Percentiles rank a stretch among this genome's conserved stretches.
These are phyloP conservation scores for Gastrophryne carolinensis DNA, from an alignment of 2,797 vertebrate genomes.

Conservation along the genomic window DNA sequence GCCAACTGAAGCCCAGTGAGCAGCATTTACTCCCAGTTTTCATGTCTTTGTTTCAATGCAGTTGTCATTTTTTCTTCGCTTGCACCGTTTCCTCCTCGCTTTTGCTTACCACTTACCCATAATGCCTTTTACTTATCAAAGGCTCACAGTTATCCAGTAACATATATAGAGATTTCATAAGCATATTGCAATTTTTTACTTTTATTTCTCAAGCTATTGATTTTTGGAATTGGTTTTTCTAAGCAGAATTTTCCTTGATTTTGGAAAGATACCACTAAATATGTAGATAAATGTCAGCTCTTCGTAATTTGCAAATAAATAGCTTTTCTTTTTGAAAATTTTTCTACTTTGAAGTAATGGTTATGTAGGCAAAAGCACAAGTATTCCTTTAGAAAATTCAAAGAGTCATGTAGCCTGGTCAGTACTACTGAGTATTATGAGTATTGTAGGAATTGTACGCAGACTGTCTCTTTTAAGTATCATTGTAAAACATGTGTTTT, in stretches of 20 bases:
- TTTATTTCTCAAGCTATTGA: slow-evolving; percentile 1
- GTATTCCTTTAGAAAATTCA: slow-evolving; percentile 21
- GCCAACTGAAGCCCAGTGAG: too few relatives aligned
- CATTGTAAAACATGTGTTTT: slow-evolving; percentile 31
- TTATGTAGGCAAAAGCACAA: slow-evolving; percentile 45
- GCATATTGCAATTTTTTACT: slow-evolving; percentile 14
- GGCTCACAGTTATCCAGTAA: background rate
- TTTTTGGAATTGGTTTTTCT: too few relatives aligned
- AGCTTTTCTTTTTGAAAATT: slow-evolving; percentile 36
- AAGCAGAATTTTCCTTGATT: background rate
- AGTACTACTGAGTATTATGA: slow-evolving; percentile 28
- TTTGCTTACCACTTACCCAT: too few relatives aligned
- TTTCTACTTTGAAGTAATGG: slow-evolving; percentile 31
- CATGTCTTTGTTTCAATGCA: too few relatives aligned
- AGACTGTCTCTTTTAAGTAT: slow-evolving; percentile 26
- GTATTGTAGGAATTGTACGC: slow-evolving; percentile 21
- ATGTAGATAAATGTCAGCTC: slow-evolving; percentile 16
- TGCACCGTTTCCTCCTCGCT: too few relatives aligned
- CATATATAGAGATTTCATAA: background rate
- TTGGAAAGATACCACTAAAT: background rate
- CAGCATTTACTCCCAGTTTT: too few relatives aligned
- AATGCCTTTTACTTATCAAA: too few relatives aligned
- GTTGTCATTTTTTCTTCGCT: too few relatives aligned
- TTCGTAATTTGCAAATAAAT: slow-evolving; percentile 13
- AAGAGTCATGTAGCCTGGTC: slow-evolving; percentile 17